Evolutionary conservation across 2,797 vertebrate genomes (phyloP).

Genomic region (Gambusia yucatana): DNA sequence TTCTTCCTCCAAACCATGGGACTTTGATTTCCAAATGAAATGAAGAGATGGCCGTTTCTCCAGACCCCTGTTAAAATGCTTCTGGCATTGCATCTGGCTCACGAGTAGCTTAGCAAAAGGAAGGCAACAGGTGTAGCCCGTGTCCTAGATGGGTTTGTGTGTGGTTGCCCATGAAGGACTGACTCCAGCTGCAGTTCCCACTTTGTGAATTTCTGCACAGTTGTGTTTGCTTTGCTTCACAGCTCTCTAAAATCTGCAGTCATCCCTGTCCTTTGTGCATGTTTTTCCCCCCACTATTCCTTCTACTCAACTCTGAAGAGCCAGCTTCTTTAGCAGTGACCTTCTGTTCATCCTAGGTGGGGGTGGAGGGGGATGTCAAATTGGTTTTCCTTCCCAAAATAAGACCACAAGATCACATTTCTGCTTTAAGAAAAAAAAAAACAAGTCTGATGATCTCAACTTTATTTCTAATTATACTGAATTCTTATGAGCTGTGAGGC

Average conservation of each 20-base stretch:
- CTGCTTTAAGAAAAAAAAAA: background rate
- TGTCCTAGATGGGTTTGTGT: background rate
- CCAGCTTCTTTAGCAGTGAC: background rate
- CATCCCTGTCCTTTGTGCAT: background rate
- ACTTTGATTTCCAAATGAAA: background rate
- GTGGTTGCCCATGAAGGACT: background rate
- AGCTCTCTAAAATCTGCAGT: background rate
- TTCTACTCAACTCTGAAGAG: background rate
- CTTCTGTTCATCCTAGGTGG: background rate
- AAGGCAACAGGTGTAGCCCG: background rate
- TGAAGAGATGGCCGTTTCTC: background rate
- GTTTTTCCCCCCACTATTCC: background rate
- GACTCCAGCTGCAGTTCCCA: background rate
- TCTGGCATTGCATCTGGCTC: background rate
- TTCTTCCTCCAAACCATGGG: background rate
- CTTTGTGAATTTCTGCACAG: background rate
- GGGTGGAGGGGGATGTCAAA: background rate
- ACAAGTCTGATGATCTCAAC: background rate
- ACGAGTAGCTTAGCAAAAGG: background rate
- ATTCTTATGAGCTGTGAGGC: background rate
- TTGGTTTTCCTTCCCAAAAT: background rate
- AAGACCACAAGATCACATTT: background rate
- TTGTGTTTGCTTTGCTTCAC: background rate
- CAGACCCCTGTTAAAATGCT: background rate
- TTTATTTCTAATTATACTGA: background rate